phyloP scores from a whole-genome alignment of 2,888 invertebrate species.

The Phania funesta region DNA sequence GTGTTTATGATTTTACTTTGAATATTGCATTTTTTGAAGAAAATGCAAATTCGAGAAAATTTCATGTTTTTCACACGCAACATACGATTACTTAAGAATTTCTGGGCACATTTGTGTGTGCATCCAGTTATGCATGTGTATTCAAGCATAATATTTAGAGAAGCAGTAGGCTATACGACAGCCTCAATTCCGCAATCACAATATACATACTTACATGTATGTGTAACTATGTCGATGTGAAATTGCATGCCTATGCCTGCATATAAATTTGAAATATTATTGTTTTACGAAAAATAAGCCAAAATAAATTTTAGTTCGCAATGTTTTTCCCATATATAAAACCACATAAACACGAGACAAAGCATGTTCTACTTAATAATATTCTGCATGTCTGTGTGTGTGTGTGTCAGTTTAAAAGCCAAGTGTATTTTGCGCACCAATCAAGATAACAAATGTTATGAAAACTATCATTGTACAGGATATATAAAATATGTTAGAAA shows the following conservation, averaged over 20 bases:
- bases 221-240: neutral
- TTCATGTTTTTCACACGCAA: constrained; percentile 1
- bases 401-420: neutral
- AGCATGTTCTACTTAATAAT: neutral
- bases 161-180: neutral
- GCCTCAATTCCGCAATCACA: neutral
- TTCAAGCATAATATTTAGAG: neutral
- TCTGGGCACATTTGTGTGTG: neutral
- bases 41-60: constrained; percentile 47
- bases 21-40: constrained; percentile 44
- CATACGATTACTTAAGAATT: neutral
- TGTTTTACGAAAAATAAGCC: neutral
- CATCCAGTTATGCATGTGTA: constrained; percentile 15
- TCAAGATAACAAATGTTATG: neutral
- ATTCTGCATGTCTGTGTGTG: no score
- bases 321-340: neutral
- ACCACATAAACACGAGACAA: neutral
- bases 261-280: neutral
- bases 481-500: no score
- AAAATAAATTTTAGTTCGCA: neutral
- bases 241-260: neutral
- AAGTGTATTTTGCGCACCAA: neutral
- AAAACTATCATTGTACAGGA: neutral
- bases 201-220: neutral
- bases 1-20: constrained; percentile 57